Base-by-base conservation (phyloP, 2,797 vertebrate genomes). In the Zalophus californianus region DNA sequence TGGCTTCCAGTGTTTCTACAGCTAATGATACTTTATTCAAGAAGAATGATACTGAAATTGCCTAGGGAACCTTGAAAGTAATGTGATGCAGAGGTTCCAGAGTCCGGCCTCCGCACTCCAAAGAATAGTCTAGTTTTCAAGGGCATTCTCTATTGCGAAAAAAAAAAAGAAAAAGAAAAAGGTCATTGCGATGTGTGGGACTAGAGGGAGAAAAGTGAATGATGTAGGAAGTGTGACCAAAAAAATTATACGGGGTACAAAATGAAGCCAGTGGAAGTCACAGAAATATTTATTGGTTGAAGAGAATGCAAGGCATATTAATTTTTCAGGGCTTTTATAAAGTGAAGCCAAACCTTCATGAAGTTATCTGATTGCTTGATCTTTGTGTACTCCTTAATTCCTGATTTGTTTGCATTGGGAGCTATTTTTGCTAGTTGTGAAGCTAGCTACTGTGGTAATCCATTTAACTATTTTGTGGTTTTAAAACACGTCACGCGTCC, bases 41-140 rank as follows among this genome's bases (percentile, higher is more conserved):
- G 72, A 94, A 72, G 44, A 72, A 82, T 35, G 52, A 18, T 86
- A 58, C 52, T 35, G 50, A 92, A 73, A 80, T 95, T 85, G 64
- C 56, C 82, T 83, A 52, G 32, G 56, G 96, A 97, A 91, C 89
- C 91, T 90, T 77, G 66, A 94, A 95, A 85, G 75, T 95, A 94
- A 56, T 2, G 0, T 75, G 72, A 66, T 48, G 35, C 75, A 93
- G 78, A 82, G 83, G 66, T 94, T 94, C 79, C 35, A 73, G 83
- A 90, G 62, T 78, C 79, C 75, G 10, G 54, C 66, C 54, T 96
- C 20, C 44, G 50, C 27, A 77, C 62, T 10, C 64, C 27, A 29
- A 88, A 95, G 60, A 94, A 84, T 32, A 48, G 25, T 72, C 52
- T 35, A 9, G 44, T 96, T 96, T 83, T 86, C 83, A 96, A 91